phyloP scores from a whole-genome alignment of 2,888 invertebrate genomes.

The Diarsia rubi region DNA sequence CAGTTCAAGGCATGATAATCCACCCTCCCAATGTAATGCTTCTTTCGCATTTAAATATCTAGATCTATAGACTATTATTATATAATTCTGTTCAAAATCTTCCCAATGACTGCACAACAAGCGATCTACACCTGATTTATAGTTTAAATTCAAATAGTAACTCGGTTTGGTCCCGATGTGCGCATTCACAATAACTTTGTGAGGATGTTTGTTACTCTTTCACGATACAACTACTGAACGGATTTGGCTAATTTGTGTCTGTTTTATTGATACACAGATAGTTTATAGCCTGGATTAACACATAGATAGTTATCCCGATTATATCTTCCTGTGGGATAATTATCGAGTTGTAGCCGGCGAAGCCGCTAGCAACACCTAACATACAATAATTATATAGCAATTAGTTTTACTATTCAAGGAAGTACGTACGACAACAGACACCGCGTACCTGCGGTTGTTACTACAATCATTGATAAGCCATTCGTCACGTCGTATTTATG shows the following conservation, averaged over 20 bases:
- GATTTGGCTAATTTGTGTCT: no score
- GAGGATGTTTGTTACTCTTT: no score
- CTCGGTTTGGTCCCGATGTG: not conserved
- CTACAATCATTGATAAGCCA: not conserved
- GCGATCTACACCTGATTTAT: not conserved
- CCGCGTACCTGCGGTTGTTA: not conserved
- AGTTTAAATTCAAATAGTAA: not conserved
- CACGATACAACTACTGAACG: no score
- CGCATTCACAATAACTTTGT: not conserved
- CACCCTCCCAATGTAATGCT: not conserved
- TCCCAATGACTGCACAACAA: no score
- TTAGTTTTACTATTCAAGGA: not conserved
- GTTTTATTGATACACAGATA: no score
- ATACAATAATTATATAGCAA: no score
- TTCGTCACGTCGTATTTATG: slow-evolving; percentile 27
- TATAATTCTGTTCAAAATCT: no score
- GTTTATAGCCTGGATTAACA: no score
- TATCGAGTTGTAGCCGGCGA: no score
- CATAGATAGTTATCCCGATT: no score
- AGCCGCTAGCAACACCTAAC: no score
- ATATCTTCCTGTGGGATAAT: no score
- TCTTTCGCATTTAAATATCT: not conserved
- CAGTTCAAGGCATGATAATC: not conserved
- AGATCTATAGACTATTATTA: not conserved
- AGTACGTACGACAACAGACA: not conserved